phyloP scores from a whole-genome alignment of 2,888 invertebrate genomes.

The Synanthedon formicaeformis region DNA sequence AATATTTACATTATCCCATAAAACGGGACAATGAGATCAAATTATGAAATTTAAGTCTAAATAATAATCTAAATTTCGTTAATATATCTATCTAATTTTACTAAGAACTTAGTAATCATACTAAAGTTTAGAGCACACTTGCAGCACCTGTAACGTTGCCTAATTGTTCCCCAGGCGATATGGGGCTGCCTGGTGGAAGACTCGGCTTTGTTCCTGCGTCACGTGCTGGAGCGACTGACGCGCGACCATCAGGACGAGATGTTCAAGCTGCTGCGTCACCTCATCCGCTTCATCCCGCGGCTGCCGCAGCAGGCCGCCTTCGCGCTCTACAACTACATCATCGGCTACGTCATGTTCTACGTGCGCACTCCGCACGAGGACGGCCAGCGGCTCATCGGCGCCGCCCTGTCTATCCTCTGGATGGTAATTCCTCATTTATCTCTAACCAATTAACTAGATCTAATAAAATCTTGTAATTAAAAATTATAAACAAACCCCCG shows the following conservation, averaged over 20 bases:
- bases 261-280: slow-evolving; percentile 91
- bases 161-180: slow-evolving; percentile 75
- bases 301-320: slow-evolving; percentile 98
- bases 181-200: slow-evolving; percentile 99
- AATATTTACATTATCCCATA: no score
- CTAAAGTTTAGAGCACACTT: no score
- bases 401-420: slow-evolving; percentile 95
- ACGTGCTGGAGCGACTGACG: slow-evolving; percentile 95
- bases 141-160: no score
- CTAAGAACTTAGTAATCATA: no score
- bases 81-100: no score
- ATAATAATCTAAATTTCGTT: no score
- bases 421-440: slow-evolving; percentile 74
- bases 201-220: slow-evolving; percentile 93
- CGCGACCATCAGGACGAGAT: slow-evolving; percentile 93
- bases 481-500: no score
- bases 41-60: no score
- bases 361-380: slow-evolving; percentile 96
- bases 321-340: slow-evolving; percentile 97
- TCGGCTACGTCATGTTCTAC: slow-evolving; percentile 99
- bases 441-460: no score
- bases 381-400: slow-evolving; percentile 93
- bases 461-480: no score
- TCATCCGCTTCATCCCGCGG: slow-evolving; percentile 92
- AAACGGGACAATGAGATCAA: no score